Evolutionary conservation across 2,113 vertebrate species (phyloP).

Genomic region (Saccopteryx bilineata): DNA sequence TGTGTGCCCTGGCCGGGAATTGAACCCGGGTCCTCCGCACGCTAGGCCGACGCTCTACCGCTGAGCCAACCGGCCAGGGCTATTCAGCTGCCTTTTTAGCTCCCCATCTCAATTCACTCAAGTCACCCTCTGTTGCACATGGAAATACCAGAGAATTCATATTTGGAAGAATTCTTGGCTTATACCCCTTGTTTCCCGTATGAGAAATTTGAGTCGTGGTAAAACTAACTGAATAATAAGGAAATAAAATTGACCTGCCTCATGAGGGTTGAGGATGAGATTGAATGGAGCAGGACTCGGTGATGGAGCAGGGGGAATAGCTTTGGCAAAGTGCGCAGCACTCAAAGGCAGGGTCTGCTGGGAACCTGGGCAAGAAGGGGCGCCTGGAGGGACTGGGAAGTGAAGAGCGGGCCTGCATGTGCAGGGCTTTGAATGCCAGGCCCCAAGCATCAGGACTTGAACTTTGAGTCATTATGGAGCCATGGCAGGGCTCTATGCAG

Average conservation of each 20-base stretch:
- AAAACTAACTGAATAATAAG: background rate
- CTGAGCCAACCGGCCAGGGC: too few relatives aligned
- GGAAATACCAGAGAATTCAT: background rate
- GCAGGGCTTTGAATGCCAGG: background rate
- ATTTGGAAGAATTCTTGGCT: background rate
- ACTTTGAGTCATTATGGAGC: background rate
- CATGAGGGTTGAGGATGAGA: background rate
- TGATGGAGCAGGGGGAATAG: background rate
- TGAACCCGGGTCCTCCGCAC: too few relatives aligned
- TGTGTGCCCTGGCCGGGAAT: too few relatives aligned
- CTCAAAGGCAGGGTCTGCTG: background rate
- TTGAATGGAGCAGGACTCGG: background rate
- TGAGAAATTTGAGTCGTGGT: slow-evolving; percentile 4
- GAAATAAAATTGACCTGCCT: background rate
- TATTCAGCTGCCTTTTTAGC: background rate
- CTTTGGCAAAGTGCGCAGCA: background rate
- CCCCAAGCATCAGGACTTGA: background rate
- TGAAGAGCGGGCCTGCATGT: background rate
- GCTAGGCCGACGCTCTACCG: too few relatives aligned
- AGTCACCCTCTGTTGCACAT: background rate
- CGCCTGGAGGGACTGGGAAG: background rate
- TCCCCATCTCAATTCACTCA: background rate
- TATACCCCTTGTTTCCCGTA: background rate
- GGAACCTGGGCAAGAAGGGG: background rate
- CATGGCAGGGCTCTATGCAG: background rate